Percentiles rank a stretch among this genome's conserved stretches.
Evolutionary conservation across 2,888 invertebrate genomes (phyloP).

Genomic region (Tupiocoris notatus): DNA sequence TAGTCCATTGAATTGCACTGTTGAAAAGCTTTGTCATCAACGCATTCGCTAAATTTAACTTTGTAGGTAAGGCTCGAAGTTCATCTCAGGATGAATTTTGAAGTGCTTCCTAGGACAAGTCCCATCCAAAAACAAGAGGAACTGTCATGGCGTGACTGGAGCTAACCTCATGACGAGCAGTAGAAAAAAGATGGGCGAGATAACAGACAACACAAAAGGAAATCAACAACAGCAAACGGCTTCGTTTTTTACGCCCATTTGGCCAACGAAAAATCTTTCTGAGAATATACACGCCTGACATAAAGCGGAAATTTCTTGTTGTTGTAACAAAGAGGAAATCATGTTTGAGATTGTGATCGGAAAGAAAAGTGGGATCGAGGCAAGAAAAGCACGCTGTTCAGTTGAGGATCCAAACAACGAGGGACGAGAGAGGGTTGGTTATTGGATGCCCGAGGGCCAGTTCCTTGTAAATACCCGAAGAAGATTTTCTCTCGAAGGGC

Average conservation of each 20-base stretch:
- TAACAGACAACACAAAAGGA: neutral
- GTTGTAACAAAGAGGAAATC: slow-evolving; percentile 30
- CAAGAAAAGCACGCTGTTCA: neutral
- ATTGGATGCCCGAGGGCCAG: slow-evolving; percentile 31
- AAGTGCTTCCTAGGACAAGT: too few species aligned
- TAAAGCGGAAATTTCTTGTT: slow-evolving; percentile 34
- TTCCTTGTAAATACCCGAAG: slow-evolving; percentile 24
- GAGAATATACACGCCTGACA: slow-evolving; percentile 23
- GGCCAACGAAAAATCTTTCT: neutral
- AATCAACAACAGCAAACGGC: neutral
- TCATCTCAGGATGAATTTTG: too few species aligned
- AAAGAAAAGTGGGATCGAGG: neutral
- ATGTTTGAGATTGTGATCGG: slow-evolving; percentile 34
- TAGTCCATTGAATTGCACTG: too few species aligned
- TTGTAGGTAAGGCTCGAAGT: too few species aligned
- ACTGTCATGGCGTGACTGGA: too few species aligned
- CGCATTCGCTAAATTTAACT: too few species aligned
- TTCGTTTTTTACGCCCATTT: neutral
- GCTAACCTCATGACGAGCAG: too few species aligned
- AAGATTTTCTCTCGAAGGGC: slow-evolving; percentile 10
- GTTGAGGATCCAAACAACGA: slow-evolving; percentile 9
- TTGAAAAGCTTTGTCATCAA: too few species aligned
- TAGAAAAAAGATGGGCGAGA: neutral
- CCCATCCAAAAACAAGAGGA: too few species aligned
- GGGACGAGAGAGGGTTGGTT: slow-evolving; percentile 8